Evolutionary conservation across 2,797 vertebrate species (phyloP).

Genomic region (Syngnathus acus): DNA sequence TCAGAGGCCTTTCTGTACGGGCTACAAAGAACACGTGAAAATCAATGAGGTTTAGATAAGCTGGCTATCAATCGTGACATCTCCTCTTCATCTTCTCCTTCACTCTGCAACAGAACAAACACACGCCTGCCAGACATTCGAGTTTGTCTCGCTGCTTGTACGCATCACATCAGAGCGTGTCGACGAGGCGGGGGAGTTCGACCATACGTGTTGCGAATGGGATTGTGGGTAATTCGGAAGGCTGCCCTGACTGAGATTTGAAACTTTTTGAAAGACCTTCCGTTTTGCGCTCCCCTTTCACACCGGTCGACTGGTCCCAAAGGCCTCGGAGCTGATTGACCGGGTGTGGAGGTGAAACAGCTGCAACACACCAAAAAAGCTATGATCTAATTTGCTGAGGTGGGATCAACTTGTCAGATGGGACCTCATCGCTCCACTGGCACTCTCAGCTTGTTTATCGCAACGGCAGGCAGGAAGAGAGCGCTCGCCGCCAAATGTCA

Average conservation of each 20-base stretch:
- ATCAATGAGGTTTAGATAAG: slow-evolving; percentile 31
- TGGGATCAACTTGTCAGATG: slow-evolving; percentile 29
- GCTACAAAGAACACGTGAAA: slow-evolving; percentile 4
- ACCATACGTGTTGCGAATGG: background rate
- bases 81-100: slow-evolving; percentile 3
- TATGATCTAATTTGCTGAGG: background rate
- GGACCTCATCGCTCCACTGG: slow-evolving; percentile 9
- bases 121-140: background rate
- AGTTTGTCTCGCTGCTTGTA: slow-evolving; percentile 1
- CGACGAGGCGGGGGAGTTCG: background rate
- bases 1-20: slow-evolving; percentile 8
- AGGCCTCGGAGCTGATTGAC: background rate
- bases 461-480: slow-evolving; percentile 21
- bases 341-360: background rate
- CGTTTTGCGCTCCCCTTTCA: background rate
- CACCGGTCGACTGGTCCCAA: background rate
- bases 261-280: background rate
- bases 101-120: slow-evolving; percentile 1
- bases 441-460: slow-evolving; percentile 25
- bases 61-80: slow-evolving; percentile 12
- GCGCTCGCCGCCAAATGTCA: slow-evolving; percentile 49
- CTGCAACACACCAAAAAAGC: background rate
- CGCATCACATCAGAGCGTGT: slow-evolving; percentile 1
- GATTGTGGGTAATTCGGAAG: background rate
- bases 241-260: background rate